phyloP scores from a whole-genome alignment of 2,888 invertebrate species.

The Laothoe populi region DNA sequence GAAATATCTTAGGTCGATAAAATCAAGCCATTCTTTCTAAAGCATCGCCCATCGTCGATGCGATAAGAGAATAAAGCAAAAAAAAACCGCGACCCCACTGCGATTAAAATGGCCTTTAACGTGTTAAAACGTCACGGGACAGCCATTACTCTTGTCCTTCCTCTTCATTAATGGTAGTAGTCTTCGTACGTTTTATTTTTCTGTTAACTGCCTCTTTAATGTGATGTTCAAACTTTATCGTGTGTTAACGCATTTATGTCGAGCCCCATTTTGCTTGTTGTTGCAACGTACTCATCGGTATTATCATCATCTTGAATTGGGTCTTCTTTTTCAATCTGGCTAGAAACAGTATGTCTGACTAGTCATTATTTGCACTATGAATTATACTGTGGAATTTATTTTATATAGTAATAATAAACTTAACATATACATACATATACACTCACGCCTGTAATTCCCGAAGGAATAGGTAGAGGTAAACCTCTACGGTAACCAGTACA shows the following conservation, averaged over 20 bases:
- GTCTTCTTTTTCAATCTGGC: too few relatives aligned
- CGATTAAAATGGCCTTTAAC: conserved; percentile 22
- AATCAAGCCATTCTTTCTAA: conserved; percentile 4
- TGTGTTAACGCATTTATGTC: conserved; percentile 24
- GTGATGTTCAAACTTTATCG: conserved; percentile 33
- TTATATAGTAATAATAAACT: too few relatives aligned
- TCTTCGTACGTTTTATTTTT: conserved; percentile 23
- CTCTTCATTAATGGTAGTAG: conserved; percentile 37
- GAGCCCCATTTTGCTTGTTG: not conserved
- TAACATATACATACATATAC: too few relatives aligned
- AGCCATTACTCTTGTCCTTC: conserved; percentile 35
- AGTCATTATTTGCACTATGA: too few relatives aligned
- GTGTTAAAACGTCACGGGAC: conserved; percentile 39
- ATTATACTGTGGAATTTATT: too few relatives aligned
- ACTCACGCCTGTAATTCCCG: too few relatives aligned
- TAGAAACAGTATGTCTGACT: too few relatives aligned
- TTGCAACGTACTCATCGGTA: not conserved
- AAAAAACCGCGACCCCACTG: conserved; percentile 9
- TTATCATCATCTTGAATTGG: not conserved
- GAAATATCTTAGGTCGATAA: conserved; percentile 2
- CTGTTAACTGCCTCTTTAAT: conserved; percentile 32
- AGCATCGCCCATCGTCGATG: not conserved
- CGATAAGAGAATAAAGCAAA: conserved; percentile 1
- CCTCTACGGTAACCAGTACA: too few relatives aligned
- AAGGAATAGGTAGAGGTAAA: too few relatives aligned